Conservation (phyloP, 2,888 invertebrate genomes). For the Chironomus tentans region DNA sequence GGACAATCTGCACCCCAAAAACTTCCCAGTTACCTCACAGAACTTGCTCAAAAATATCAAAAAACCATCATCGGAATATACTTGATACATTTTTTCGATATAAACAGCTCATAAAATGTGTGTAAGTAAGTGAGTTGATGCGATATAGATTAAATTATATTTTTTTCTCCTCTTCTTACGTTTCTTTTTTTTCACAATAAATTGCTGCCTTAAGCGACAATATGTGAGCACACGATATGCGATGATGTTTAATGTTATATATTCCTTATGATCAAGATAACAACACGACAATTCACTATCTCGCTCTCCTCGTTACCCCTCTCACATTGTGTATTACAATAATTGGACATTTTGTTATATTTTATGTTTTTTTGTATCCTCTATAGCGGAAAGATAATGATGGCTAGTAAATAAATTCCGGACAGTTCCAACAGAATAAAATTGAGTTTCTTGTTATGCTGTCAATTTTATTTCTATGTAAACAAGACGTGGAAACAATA, state of each 20-base stretch:
- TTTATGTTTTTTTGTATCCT: constrained; percentile 21
- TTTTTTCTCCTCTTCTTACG: not conserved
- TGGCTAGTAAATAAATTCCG: constrained; percentile 11
- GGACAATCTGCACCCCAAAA: too few relatives aligned
- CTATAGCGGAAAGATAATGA: constrained; percentile 21
- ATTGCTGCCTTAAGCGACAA: not conserved
- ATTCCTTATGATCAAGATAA: constrained; percentile 21
- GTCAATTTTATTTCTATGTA: not conserved
- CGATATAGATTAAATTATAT: constrained; percentile 3
- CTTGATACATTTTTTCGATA: not conserved
- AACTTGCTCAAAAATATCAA: not conserved
- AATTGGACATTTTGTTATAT: constrained; percentile 23
- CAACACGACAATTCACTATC: not conserved
- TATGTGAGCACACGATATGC: not conserved
- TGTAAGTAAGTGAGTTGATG: not conserved
- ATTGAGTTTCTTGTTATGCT: not conserved
- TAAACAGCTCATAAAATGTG: not conserved
- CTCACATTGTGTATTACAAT: not conserved
- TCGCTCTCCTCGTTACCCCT: not conserved
- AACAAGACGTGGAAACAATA: not conserved
- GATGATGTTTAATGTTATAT: not conserved
- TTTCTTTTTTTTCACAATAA: not conserved
- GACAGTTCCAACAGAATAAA: not conserved
- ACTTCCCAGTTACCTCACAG: too few relatives aligned
- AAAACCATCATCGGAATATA: not conserved